phyloP scores from a whole-genome alignment of 2,888 invertebrate genomes.

The Dolichomitus sp. region DNA sequence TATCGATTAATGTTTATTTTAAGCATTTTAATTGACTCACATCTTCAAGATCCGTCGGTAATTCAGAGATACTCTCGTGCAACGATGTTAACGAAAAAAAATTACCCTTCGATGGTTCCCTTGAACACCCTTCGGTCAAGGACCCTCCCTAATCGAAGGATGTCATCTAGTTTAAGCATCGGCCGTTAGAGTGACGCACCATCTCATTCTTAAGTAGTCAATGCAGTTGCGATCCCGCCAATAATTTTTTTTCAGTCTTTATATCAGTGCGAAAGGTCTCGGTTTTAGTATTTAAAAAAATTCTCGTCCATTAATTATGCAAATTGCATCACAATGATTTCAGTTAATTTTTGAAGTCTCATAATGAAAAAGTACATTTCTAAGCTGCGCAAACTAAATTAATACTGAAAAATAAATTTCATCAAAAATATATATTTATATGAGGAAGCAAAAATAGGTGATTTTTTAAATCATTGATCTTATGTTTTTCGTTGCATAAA shows the following conservation, averaged over 20 bases:
- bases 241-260: neutral
- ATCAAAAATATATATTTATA: too few relatives aligned
- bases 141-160: conserved; percentile 49
- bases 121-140: conserved; percentile 54
- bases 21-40: neutral
- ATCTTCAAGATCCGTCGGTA: conserved; percentile 54
- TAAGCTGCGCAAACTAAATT: neutral
- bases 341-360: neutral
- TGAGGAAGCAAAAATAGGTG: too few relatives aligned
- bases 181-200: conserved; percentile 82
- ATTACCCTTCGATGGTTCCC: conserved; percentile 62
- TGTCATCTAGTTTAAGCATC: conserved; percentile 77
- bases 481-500: neutral
- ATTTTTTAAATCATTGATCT: neutral
- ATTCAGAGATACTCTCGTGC: conserved; percentile 62
- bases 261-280: neutral
- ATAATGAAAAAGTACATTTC: neutral
- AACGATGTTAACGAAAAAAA: conserved; percentile 18
- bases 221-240: conserved; percentile 7
- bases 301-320: neutral
- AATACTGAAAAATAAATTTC: neutral
- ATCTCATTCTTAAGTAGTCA: conserved; percentile 72
- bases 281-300: neutral
- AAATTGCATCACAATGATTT: neutral
- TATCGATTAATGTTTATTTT: neutral